phyloP scores from a whole-genome alignment of 2,888 invertebrate species.

The Oligia fasciuncula region DNA sequence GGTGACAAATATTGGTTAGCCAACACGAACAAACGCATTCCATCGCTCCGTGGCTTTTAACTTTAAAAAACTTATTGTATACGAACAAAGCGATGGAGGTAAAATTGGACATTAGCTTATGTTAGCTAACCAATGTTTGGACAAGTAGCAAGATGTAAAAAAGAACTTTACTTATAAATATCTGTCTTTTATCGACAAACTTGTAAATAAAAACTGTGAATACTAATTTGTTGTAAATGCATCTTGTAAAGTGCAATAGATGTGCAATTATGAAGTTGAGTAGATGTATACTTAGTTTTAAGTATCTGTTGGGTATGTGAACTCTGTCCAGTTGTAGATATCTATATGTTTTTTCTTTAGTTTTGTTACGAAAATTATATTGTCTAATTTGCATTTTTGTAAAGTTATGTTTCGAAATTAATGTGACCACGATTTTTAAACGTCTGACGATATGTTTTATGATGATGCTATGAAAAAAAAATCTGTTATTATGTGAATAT shows the following conservation, averaged over 20 bases:
- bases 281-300: constrained; percentile 86
- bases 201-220: constrained; percentile 86
- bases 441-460: background rate
- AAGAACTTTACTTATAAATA: constrained; percentile 41
- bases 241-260: constrained; percentile 89
- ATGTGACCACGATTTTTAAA: constrained; percentile 9
- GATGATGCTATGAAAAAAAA: background rate
- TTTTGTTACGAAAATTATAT: constrained; percentile 50
- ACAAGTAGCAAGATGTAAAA: constrained; percentile 34
- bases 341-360: constrained; percentile 69
- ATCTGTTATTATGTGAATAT: background rate
- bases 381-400: constrained; percentile 48
- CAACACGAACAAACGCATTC: constrained; percentile 4
- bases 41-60: constrained; percentile 8
- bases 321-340: constrained; percentile 85
- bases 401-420: constrained; percentile 42
- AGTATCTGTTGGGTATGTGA: constrained; percentile 84
- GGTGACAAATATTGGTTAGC: constrained; percentile 23
- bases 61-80: constrained; percentile 10
- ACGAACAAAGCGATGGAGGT: constrained; percentile 23
- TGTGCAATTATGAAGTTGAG: constrained; percentile 88
- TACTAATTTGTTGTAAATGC: constrained; percentile 88
- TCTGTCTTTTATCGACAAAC: constrained; percentile 47
- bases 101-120: background rate
- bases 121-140: constrained; percentile 31